Evolutionary conservation across 1,140 invertebrate species (phyloP).

Genomic region (Bombus superbus): DNA sequence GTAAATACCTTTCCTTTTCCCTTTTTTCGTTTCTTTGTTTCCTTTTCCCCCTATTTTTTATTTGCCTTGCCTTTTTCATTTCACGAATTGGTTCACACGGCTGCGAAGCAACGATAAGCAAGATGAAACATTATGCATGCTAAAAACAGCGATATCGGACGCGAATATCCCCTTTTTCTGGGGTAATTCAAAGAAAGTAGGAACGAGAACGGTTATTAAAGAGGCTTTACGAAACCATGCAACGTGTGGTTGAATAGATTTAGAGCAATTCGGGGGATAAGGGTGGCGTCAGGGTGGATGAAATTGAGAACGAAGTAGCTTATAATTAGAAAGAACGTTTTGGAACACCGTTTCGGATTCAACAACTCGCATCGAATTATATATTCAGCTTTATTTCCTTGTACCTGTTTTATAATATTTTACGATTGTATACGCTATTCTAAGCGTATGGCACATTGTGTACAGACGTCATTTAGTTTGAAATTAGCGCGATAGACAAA

Average conservation of each 20-base stretch:
- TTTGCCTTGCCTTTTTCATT: background rate
- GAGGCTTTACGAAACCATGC: background rate
- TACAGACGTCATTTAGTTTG: background rate
- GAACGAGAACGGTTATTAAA: background rate
- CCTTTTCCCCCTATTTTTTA: background rate
- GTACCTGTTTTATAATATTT: background rate
- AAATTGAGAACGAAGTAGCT: background rate
- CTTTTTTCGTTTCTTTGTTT: background rate
- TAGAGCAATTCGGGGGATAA: background rate
- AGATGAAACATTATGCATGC: background rate
- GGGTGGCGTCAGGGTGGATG: background rate
- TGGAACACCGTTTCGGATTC: background rate
- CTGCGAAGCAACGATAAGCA: slow-evolving; percentile 10
- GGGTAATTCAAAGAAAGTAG: background rate
- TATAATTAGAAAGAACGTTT: background rate
- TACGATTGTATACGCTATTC: background rate
- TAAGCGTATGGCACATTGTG: background rate
- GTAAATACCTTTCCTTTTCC: slow-evolving; percentile 27
- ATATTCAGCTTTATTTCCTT: too few relatives aligned
- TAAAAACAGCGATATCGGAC: slow-evolving; percentile 24
- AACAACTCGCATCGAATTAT: background rate
- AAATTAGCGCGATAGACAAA: background rate
- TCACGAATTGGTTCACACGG: background rate
- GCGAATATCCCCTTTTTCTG: background rate
- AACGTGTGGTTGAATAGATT: background rate